Evolutionary conservation across 2,888 invertebrate genomes (phyloP).

Genomic region (Oscheius sp.): DNA sequence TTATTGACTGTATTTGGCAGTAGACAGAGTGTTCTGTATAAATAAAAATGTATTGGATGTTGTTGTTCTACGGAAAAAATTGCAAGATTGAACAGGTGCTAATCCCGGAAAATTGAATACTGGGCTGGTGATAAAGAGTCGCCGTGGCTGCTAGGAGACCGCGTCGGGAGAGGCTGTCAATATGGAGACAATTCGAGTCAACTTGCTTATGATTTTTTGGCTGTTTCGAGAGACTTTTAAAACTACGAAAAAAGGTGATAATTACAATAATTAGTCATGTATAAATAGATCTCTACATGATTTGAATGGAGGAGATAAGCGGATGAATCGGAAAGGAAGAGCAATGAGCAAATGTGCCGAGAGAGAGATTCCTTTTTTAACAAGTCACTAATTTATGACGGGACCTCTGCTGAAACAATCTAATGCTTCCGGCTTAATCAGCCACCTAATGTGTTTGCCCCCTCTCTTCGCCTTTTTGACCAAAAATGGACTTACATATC

Average conservation of each 20-base stretch:
- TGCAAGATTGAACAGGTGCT: neutral
- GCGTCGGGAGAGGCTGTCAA: conserved; percentile 11
- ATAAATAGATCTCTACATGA: no score
- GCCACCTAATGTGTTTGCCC: conserved; percentile 34
- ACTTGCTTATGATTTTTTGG: no score
- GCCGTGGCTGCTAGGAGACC: conserved; percentile 35
- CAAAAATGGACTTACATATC: neutral
- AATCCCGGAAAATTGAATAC: conserved; percentile 15
- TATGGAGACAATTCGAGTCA: conserved; percentile 17
- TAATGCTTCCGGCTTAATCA: conserved; percentile 37
- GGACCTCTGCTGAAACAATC: conserved; percentile 21
- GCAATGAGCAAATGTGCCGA: no score
- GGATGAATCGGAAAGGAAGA: no score
- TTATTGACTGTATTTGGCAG: neutral
- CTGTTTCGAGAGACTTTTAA: no score
- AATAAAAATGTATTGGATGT: neutral
- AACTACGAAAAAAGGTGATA: no score
- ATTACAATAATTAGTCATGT: no score
- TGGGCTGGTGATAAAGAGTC: conserved; percentile 29
- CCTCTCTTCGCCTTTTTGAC: neutral
- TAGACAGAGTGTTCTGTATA: no score
- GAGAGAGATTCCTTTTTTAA: neutral
- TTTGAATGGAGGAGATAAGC: no score
- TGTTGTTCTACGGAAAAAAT: neutral
- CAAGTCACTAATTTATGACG: neutral